Percentiles rank a stretch among this genome's conserved stretches.
phyloP scores from a whole-genome alignment of 2,888 invertebrate species.

The Apamea anceps region DNA sequence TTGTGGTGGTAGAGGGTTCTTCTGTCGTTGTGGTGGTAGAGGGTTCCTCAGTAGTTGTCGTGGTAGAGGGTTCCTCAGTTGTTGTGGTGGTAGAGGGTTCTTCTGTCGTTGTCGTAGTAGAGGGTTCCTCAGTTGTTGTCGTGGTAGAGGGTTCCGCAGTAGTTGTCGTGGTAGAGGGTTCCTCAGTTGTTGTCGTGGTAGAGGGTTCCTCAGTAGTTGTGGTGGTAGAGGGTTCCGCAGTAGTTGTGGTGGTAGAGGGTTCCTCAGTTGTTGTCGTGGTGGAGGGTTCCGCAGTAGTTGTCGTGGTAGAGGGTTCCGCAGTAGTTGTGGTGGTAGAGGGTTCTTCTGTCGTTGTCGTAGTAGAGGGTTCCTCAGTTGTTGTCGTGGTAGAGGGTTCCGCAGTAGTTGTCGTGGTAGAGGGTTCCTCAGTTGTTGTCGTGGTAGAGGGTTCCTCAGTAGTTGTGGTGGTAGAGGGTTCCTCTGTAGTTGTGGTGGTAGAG shows the following conservation, averaged over 20 bases:
- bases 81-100: slow-evolving; percentile 18
- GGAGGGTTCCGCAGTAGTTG: not conserved
- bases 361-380: slow-evolving; percentile 16
- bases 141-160: slow-evolving; percentile 7
- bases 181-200: not conserved
- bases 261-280: not conserved
- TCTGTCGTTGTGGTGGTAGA: not conserved
- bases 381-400: slow-evolving; percentile 15
- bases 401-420: slow-evolving; percentile 13
- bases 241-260: slow-evolving; percentile 6
- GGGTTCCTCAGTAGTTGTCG: not conserved
- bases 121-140: not conserved
- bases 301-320: not conserved
- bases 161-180: slow-evolving; percentile 29
- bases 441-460: not conserved
- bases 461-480: not conserved
- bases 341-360: slow-evolving; percentile 4
- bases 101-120: not conserved
- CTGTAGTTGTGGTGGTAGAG: slow-evolving; percentile 20
- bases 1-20: not conserved
- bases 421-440: slow-evolving; percentile 22
- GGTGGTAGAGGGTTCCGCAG: not conserved
- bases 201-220: slow-evolving; percentile 13
- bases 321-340: slow-evolving; percentile 21
- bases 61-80: slow-evolving; percentile 2